Base-by-base conservation (phyloP, 2,888 invertebrate species). In the Nomada fucata region DNA sequence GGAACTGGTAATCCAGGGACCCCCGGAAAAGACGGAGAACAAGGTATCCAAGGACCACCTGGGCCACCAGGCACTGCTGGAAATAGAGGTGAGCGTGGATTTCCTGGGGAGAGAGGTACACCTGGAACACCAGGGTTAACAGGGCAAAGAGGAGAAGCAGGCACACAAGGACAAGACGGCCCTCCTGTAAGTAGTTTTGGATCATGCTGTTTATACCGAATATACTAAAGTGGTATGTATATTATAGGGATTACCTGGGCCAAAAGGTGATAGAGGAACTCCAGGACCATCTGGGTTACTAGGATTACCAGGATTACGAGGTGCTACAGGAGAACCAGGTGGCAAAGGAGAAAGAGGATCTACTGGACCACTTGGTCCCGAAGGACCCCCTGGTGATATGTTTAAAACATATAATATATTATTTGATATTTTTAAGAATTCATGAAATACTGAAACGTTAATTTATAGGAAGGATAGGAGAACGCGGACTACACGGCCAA, bases 1-100 rank as follows among this genome's bases (percentile, higher is more conserved):
- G 92, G 95, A 53, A 95, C 96, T 50, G 97, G 97, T 1, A 95
- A 95, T 90, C 95, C 96, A 2, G 97, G 97, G 0, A 92, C 95
- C 10, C 95, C 96, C 1, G 97, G 97, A n/a, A 97, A 97, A 93
- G 97, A 97, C 92, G 97, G 97, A 2, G 96, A 96, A 90, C 93
- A 95, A 2, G 97, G 97, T 0, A 91, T 96, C 15, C 96, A 96
- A 71, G 97, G 97, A 1, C 95, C 94, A 47, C 92, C 94, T 5
- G 96, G 96, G 55, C 89, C 92, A 44, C 94, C 95, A 11, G 96
- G 96, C 44, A 87, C 94, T 18, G 92, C 94, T 42, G 96, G 96
- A 61, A 89, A 93, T 29, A 92, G 95, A 88, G 96, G 96, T 61
- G 95, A 95, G 90, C 91, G 95, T 91, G 97, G 97, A 3, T 96